These are phyloP conservation scores for Petrocephalus schoutedeni DNA, from an alignment of 2,797 vertebrate species.

Conservation along the genomic window DNA sequence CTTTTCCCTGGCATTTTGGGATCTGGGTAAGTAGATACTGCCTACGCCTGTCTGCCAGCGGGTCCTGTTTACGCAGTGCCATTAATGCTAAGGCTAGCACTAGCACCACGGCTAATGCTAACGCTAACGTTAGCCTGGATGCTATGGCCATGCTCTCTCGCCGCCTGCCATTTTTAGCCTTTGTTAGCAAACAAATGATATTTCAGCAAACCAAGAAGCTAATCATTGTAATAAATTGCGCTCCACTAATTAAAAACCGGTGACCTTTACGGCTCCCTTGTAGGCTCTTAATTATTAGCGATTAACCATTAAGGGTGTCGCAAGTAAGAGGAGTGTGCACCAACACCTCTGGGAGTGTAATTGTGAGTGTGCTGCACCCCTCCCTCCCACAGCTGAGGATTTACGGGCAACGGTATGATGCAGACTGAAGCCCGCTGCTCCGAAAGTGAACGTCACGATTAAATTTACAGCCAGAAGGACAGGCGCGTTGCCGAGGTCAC, in stretches of 20 bases:
- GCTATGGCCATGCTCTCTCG: not conserved
- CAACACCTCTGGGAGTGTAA: not conserved
- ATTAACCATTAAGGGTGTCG: not conserved
- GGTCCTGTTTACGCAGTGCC: not conserved
- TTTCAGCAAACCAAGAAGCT: not conserved
- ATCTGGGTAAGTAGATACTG: not conserved
- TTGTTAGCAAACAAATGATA: not conserved
- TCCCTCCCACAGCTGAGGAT: not conserved
- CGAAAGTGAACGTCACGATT: not conserved
- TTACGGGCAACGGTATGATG: not conserved
- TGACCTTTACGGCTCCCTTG: conserved; percentile 9
- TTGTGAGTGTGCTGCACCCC: not conserved
- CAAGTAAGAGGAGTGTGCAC: not conserved
- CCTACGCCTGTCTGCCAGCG: not conserved
- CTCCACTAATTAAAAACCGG: not conserved
- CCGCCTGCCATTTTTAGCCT: not conserved
- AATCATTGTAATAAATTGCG: conserved; percentile 2
- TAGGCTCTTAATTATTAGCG: conserved; percentile 3
- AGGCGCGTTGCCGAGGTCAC: not conserved
- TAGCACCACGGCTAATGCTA: not conserved
- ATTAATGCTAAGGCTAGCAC: not conserved
- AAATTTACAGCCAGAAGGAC: not conserved
- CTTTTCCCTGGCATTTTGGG: not conserved
- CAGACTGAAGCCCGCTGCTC: not conserved
- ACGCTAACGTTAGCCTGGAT: not conserved